Evolutionary conservation across 2,113 vertebrate genomes (phyloP), one percentile per base, ranked within the genome.

Genomic region (Plotosus lineatus): DNA sequence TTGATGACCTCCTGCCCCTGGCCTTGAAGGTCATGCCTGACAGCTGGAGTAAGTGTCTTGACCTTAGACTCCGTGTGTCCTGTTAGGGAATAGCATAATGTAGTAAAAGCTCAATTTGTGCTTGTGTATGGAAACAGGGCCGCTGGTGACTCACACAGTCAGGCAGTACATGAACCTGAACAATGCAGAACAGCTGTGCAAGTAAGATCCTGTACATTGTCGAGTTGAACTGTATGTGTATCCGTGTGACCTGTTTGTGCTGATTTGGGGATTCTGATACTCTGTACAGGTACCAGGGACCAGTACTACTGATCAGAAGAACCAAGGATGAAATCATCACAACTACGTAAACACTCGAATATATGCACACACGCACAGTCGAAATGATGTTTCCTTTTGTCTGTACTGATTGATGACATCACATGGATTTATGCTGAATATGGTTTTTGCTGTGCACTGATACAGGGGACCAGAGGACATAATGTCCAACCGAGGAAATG

Each of bases 311-410:
- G 84, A 94, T 97, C 84, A 92, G 96, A 74, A 94, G 96, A 91
- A 96, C 95, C 80, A 95, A 93, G 88, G 96, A 97, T 85, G 96
- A 97, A 90, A 97, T 97, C 86, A 97, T 97, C 87, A 96, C 96
- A 17, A 97, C 95, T 53, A 93, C 92, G 96, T 96, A 87, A 93
- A 94, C 92, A n/a, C 40, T 60, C 28, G n/a, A n/a, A 12, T 2
- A 6, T 17, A 46, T 38, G 19, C 40, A n/a, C 17, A 44, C 44
- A 38, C 14, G 8, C 28, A 5, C n/a, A 1, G 6, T 1, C 26
- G 26, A n/a, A n/a, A 33, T 17, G 17, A 72, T 14, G 10, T 19
- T 23, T 48, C 21, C 4, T 31, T 53, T 17, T 4, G 9, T 53
- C 15, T 31, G 1, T 5, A 1, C 12, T 17, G 31, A 36, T 31